phyloP scores from a whole-genome alignment of 2,797 vertebrate genomes.

The Centroberyx gerrardi region DNA sequence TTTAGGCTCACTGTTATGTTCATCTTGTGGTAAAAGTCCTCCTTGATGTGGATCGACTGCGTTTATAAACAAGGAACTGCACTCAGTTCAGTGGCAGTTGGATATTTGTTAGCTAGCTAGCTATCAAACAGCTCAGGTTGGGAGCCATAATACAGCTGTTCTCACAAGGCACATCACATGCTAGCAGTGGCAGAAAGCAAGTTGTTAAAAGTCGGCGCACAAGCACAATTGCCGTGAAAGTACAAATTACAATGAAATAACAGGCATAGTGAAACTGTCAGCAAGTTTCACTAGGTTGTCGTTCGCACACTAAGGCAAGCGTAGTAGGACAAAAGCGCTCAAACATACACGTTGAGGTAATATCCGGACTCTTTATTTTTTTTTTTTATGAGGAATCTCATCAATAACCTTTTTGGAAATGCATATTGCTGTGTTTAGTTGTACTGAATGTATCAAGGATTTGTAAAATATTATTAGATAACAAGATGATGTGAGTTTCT shows the following conservation, averaged over 20 bases:
- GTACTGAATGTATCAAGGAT: too few relatives aligned
- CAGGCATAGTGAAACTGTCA: accelerated
- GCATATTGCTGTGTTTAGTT: too few relatives aligned
- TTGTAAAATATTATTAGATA: too few relatives aligned
- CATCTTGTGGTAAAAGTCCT: background rate
- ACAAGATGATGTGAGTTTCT: too few relatives aligned
- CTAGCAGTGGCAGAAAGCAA: background rate
- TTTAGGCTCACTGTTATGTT: background rate
- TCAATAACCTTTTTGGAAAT: too few relatives aligned
- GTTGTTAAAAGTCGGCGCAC: background rate
- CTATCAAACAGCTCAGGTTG: background rate
- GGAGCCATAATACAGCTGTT: background rate
- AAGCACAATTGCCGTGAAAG: background rate
- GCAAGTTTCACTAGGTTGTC: too few relatives aligned
- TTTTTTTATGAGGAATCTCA: too few relatives aligned
- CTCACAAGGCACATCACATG: too few relatives aligned
- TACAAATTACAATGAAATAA: too few relatives aligned
- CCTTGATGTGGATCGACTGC: background rate
- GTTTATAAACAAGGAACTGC: background rate
- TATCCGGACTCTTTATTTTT: too few relatives aligned
- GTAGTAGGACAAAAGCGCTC: background rate
- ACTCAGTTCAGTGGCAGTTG: background rate
- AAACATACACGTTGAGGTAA: too few relatives aligned
- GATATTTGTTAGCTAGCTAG: background rate
- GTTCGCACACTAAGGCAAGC: slow-evolving; percentile 49